Evolutionary conservation across 2,113 vertebrate species (phyloP), one percentile per base, ranked within the genome.

Genomic region (Rhombomys opimus): DNA sequence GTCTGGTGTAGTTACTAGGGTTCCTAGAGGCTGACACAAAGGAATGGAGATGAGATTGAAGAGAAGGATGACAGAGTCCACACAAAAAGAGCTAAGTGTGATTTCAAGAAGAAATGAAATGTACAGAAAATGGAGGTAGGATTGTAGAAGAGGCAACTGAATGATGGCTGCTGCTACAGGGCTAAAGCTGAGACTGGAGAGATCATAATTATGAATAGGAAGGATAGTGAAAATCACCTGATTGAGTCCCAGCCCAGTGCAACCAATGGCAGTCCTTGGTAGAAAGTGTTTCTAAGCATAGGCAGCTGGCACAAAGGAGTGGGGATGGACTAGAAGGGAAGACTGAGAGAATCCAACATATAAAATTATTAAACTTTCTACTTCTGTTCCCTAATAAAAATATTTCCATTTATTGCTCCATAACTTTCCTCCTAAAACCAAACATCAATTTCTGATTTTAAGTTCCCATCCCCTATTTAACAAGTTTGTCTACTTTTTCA

Each of bases 381-480:
- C 20, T 90, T 20, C 57, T 63, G n/a, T 5, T 89, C 72, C 9
- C 50, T 87, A 82, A 87, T 77, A 5, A 32, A 38, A 92, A 78
- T 90, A 61, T 78, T 84, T 96, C 32, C 52, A 88, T 70, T 46
- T 97, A 22, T 41, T 77, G 41, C 77, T 23, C 20, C 52, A 76
- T 14, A 65, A 65, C 20, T 77, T 87, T 63, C 18, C 35, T 92
- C 25, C 35, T 87, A 72, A 54, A 59, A 65, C 61, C 87, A 77
- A 90, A 82, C 23, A 75, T 81, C 76, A 78, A 75, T 35, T 20
- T 86, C 65, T 65, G 78, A 92, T 54, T 87, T 52, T 54, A 72
- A 63, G 4, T 84, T 70, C 57, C 86, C 67, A 35, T 13, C 1
- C 67, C 13, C 41, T 89, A 73, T 63, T 93, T 75, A 13, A n/a